Evolutionary conservation across 2,797 vertebrate species (phyloP).

Genomic region (Lagocephalus sceleratus): DNA sequence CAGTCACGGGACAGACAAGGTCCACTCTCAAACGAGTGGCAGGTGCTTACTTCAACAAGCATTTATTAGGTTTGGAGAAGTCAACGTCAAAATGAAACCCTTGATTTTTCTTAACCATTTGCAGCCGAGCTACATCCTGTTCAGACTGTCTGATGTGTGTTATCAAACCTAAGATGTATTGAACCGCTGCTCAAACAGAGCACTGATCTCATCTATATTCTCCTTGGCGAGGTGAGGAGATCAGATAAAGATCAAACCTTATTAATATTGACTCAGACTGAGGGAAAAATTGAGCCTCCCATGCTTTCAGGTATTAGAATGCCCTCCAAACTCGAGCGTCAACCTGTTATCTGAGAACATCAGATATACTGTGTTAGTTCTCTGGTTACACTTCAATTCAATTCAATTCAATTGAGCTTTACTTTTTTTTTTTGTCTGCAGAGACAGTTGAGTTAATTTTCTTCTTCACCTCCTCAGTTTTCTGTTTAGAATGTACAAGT

Average conservation of each 20-base stretch:
- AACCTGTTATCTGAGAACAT: conserved; percentile 74
- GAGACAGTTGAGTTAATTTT: conserved; percentile 64
- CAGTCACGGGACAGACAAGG: conserved; percentile 46
- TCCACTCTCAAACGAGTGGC: conserved; percentile 43
- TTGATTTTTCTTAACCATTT: conserved; percentile 62
- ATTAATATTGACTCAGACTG: conserved; percentile 79
- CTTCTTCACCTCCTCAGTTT: conserved; percentile 41
- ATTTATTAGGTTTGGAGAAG: conserved; percentile 52
- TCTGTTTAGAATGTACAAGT: conserved; percentile 57
- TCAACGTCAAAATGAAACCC: conserved; percentile 59
- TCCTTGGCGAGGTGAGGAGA: conserved; percentile 74
- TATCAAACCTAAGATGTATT: conserved; percentile 73
- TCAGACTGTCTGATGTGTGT: conserved; percentile 61
- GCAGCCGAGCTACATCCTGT: conserved; percentile 56
- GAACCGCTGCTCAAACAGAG: conserved; percentile 78
- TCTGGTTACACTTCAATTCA: conserved; percentile 76
- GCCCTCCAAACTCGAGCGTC: conserved; percentile 64
- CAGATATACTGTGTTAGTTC: conserved; percentile 73
- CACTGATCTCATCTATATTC: conserved; percentile 78
- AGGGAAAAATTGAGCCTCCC: conserved; percentile 70
- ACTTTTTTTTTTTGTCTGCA: conserved; percentile 40
- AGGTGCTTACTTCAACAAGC: conserved; percentile 54
- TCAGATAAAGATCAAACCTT: conserved; percentile 80
- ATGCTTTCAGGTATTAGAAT: conserved; percentile 74
- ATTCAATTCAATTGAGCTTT: conserved; percentile 71